A percentile compares a stretch with the other conserved stretches of the same genome.
Conservation (phyloP, 2,888 invertebrate genomes). For the Cosmia pyralina region DNA sequence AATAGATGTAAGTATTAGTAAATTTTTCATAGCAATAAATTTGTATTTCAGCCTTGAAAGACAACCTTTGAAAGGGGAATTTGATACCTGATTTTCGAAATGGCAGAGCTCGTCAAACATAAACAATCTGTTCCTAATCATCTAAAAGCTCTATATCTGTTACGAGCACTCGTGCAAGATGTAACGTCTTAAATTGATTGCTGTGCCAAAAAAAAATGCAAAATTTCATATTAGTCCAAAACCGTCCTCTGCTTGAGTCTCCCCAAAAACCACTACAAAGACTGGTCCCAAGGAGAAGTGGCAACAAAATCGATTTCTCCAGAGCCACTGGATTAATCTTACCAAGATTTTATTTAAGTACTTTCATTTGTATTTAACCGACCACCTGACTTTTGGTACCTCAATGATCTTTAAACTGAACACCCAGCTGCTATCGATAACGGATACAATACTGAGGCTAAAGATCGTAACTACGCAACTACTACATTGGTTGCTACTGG, state of each 20-base stretch:
- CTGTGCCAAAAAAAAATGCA: too few relatives aligned
- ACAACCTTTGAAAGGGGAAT: not conserved
- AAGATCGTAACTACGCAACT: conserved; percentile 43
- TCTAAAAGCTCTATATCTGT: too few relatives aligned
- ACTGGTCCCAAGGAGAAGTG: too few relatives aligned
- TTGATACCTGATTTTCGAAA: not conserved
- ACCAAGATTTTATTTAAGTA: not conserved
- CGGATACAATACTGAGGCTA: conserved; percentile 40
- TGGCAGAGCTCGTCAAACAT: too few relatives aligned
- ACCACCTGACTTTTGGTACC: conserved; percentile 24
- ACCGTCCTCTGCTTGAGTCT: too few relatives aligned
- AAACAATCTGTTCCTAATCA: too few relatives aligned
- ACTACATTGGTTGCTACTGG: conserved; percentile 23
- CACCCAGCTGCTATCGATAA: conserved; percentile 25
- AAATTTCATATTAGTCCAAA: too few relatives aligned
- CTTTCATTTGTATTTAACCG: conserved; percentile 11
- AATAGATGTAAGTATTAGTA: not conserved
- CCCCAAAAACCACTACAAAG: too few relatives aligned
- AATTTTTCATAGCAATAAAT: not conserved
- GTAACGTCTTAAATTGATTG: too few relatives aligned
- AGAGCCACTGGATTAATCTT: too few relatives aligned
- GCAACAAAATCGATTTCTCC: too few relatives aligned
- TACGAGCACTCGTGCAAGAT: too few relatives aligned
- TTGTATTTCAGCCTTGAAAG: not conserved
- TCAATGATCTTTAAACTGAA: conserved; percentile 43